Base-by-base conservation (phyloP, 2,797 vertebrate species). In the Alca torda region DNA sequence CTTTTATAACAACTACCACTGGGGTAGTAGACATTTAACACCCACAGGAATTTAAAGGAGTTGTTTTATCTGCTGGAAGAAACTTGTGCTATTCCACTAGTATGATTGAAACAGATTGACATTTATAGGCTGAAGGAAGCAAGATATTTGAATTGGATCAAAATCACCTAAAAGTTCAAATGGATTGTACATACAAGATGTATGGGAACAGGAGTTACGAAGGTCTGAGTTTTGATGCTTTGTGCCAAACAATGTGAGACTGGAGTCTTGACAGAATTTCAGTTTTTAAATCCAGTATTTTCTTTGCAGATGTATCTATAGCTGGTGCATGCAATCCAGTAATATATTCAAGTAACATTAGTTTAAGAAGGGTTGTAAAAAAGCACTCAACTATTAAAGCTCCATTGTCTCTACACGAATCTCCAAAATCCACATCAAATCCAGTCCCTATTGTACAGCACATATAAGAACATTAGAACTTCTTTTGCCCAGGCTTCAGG, bases 11-110 rank as follows among this genome's bases (percentile, higher is more conserved):
- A 81, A 64, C 56, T 74, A 84, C 24, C 53, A 82, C 63, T 33
- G 18, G 60, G 33, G 53, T 61, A 80, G 69, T 69, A 80, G 91
- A 93, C 81, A 64, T 94, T 96, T 95, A 94, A 91, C 84, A 95
- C 91, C 81, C 89, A 86, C 85, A 97, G 72, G 87, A 95, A 97
- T 97, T 96, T 96, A 94, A 93, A 87, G 51, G 70, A 76, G 79
- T 61, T 91, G 61, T 93, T 97, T 94, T 84, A 94, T 87, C 94
- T 93, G 54, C 46, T 95, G 67, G 39, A 95, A 89, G 50, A 94
- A 94, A 94, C 43, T 35, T 65, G 24, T 70, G 25, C 54, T 87
- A 31, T 85, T 95, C 50, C 60, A 72, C 68, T 30, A 37, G 51
- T 41, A 68, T 89, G 87, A 89, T 77, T 4, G 8, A 83, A 96